These are phyloP conservation scores for Nomada lathburiana DNA, from an alignment of 2,888 invertebrate genomes.

Conservation along the genomic window DNA sequence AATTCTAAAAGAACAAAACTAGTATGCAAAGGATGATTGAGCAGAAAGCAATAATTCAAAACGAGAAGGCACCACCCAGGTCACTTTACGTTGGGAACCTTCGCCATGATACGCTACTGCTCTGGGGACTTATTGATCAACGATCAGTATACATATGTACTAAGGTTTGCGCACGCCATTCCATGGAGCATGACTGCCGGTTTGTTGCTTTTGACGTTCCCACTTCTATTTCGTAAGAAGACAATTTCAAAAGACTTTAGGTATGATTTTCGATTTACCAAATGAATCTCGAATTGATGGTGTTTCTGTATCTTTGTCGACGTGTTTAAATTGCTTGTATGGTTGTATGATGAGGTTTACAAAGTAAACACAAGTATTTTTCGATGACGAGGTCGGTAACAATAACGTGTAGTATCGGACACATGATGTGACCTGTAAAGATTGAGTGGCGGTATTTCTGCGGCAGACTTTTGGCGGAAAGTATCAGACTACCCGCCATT, in stretches of 20 bases:
- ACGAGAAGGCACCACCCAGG: no score
- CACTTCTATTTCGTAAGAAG: background rate
- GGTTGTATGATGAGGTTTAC: no score
- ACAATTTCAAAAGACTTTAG: no score
- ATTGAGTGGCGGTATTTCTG: no score
- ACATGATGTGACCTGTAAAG: no score
- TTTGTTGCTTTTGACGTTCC: constrained; percentile 42
- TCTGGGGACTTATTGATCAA: constrained; percentile 76
- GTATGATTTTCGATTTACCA: background rate
- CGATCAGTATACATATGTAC: constrained; percentile 68
- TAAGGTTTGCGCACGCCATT: constrained; percentile 46
- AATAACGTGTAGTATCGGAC: no score
- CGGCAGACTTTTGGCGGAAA: no score
- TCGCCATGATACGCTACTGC: constrained; percentile 60
- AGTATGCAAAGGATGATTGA: background rate
- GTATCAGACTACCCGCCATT: no score
- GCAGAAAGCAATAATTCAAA: background rate
- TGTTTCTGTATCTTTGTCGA: no score
- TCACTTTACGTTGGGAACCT: background rate
- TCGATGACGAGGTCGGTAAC: no score
- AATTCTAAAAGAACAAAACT: background rate
- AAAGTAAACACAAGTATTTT: no score
- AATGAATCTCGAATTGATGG: background rate
- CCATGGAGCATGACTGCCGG: constrained; percentile 39
- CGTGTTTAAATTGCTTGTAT: no score